Evolutionary conservation across 2,113 vertebrate species (phyloP).

Genomic region (Todiramphus saurophagus): DNA sequence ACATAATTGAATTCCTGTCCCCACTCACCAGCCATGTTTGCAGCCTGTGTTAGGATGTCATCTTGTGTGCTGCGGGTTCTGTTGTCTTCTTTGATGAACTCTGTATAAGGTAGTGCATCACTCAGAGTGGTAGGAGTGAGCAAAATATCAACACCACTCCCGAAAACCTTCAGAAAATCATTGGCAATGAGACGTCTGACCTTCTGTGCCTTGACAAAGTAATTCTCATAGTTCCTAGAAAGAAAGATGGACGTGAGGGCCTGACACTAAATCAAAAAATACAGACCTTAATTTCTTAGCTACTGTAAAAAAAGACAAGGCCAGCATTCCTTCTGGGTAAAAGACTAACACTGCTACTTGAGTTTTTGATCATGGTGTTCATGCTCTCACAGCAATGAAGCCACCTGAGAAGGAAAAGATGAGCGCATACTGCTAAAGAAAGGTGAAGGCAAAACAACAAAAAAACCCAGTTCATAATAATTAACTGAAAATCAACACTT

Average conservation of each 20-base stretch:
- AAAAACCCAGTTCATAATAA: not conserved
- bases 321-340: not conserved
- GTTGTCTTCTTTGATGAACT: conserved; percentile 94
- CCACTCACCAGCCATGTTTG: conserved; percentile 90
- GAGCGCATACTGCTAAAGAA: not conserved
- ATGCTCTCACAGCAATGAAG: not conserved
- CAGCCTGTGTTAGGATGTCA: conserved; percentile 92
- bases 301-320: not conserved
- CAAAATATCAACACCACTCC: conserved; percentile 85
- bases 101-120: conserved; percentile 75
- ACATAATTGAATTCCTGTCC: not conserved
- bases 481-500: not conserved
- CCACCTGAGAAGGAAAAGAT: not conserved
- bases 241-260: not conserved
- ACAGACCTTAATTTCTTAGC: not conserved
- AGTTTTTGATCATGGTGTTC: not conserved
- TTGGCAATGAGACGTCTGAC: conserved; percentile 89
- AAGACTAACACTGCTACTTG: not conserved
- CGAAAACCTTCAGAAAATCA: conserved; percentile 86
- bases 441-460: not conserved
- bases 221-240: conserved; percentile 89
- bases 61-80: conserved; percentile 89
- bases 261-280: not conserved
- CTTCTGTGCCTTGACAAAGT: conserved; percentile 93
- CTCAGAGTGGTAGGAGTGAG: conserved; percentile 91